Evolutionary conservation across 2,113 vertebrate genomes (phyloP).

Genomic region (Eonycteris spelaea): DNA sequence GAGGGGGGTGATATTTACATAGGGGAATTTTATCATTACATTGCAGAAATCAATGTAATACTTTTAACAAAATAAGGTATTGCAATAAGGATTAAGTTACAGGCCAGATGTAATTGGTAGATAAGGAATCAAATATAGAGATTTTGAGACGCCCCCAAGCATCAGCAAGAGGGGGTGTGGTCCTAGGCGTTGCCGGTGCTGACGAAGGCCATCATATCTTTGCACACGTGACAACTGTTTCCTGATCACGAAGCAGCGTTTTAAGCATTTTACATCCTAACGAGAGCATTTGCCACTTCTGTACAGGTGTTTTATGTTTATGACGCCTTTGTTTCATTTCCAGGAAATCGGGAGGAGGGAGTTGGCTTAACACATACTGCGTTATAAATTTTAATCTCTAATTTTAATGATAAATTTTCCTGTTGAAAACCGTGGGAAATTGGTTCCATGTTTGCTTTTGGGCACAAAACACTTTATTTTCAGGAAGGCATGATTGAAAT

Average conservation of each 20-base stretch:
- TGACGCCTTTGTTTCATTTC: not conserved
- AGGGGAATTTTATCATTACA: not conserved
- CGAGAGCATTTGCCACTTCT: not conserved
- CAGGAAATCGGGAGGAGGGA: not conserved
- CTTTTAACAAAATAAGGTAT: not conserved
- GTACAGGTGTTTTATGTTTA: not conserved
- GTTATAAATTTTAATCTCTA: not conserved
- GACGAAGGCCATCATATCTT: not conserved
- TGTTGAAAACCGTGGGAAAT: not conserved
- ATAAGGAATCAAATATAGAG: fast-evolving
- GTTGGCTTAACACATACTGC: not conserved
- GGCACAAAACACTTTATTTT: not conserved
- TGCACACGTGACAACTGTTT: fast-evolving
- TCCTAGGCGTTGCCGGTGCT: fast-evolving
- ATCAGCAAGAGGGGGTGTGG: fast-evolving
- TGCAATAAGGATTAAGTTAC: not conserved
- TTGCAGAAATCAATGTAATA: not conserved
- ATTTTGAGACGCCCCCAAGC: not conserved
- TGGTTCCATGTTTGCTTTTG: not conserved
- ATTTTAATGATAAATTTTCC: constrained; percentile 8
- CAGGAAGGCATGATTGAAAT: not conserved
- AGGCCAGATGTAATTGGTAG: not conserved
- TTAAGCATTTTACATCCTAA: not conserved
- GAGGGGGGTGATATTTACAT: not conserved
- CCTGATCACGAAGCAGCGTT: not conserved